These are phyloP conservation scores for Thymelicus sylvestris DNA, from an alignment of 2,888 invertebrate genomes.

Conservation along the genomic window DNA sequence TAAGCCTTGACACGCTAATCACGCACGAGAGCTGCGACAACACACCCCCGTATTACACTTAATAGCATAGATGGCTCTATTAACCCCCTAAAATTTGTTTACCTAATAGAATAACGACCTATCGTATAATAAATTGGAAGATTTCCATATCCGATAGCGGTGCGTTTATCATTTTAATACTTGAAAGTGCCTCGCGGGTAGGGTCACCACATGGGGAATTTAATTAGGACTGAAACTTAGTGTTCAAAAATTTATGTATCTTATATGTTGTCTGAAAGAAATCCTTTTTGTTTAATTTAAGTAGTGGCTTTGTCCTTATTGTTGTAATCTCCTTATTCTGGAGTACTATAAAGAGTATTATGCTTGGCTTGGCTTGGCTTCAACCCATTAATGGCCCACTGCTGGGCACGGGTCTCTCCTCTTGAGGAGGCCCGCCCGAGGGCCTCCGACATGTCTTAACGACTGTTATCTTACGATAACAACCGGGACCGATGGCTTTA, in stretches of 20 bases:
- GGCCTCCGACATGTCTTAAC: too few relatives aligned
- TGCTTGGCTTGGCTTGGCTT: too few relatives aligned
- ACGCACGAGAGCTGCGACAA: constrained; percentile 47
- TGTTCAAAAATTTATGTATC: not conserved
- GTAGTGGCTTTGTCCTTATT: too few relatives aligned
- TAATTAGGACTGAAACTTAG: not conserved
- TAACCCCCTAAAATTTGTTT: constrained; percentile 78
- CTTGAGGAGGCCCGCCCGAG: too few relatives aligned
- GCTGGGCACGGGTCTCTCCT: too few relatives aligned
- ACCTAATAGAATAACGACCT: constrained; percentile 83
- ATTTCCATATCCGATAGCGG: constrained; percentile 81
- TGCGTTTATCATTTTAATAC: constrained; percentile 82
- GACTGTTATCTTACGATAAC: too few relatives aligned
- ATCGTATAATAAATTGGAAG: constrained; percentile 83
- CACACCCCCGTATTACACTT: constrained; percentile 60
- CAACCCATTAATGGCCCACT: too few relatives aligned
- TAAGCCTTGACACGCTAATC: constrained; percentile 39
- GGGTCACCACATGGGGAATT: not conserved
- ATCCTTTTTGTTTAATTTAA: too few relatives aligned
- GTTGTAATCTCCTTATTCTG: too few relatives aligned
- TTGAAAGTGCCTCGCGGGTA: constrained; percentile 61
- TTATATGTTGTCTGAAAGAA: too few relatives aligned
- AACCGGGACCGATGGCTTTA: too few relatives aligned
- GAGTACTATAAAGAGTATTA: too few relatives aligned
- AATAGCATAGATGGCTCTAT: constrained; percentile 78